A percentile compares a stretch with the other conserved stretches of the same genome.
Evolutionary conservation across 1,140 invertebrate genomes (phyloP).

Genomic region (Brachionus rubens): DNA sequence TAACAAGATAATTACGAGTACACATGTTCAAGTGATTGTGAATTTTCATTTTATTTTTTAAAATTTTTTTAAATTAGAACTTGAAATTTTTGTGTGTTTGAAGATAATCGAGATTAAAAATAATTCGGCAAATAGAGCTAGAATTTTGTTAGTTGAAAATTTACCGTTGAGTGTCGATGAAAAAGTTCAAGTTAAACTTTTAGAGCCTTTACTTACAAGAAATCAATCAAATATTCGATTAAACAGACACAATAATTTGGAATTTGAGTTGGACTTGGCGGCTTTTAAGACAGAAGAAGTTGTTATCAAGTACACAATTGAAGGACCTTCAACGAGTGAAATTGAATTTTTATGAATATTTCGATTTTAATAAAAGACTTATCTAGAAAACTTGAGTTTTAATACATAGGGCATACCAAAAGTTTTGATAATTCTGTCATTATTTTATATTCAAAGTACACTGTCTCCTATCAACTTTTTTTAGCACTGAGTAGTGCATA

Average conservation of each 20-base stretch:
- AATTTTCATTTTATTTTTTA: no score
- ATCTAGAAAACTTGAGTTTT: no score
- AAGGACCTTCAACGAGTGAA: not conserved
- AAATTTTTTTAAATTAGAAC: no score
- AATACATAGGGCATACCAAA: no score
- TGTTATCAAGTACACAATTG: not conserved
- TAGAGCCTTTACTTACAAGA: not conserved
- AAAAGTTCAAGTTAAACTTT: slow-evolving; percentile 1
- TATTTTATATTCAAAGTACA: no score
- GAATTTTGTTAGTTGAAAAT: slow-evolving; percentile 56
- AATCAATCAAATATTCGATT: not conserved
- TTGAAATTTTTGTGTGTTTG: no score
- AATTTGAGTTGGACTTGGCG: slow-evolving; percentile 13
- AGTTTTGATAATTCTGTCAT: no score
- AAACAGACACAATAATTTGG: slow-evolving; percentile 34
- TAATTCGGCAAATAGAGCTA: slow-evolving; percentile 52
- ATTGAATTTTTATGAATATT: no score
- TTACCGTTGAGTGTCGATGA: slow-evolving; percentile 51
- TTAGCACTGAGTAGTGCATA: no score
- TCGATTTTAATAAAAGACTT: no score
- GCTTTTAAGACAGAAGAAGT: not conserved
- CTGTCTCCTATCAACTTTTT: no score
- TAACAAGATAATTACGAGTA: slow-evolving; percentile 50
- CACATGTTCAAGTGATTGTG: slow-evolving; percentile 58
- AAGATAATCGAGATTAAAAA: slow-evolving; percentile 61